Conservation (phyloP, 2,113 vertebrate species). For the Bubo scandiacus region DNA sequence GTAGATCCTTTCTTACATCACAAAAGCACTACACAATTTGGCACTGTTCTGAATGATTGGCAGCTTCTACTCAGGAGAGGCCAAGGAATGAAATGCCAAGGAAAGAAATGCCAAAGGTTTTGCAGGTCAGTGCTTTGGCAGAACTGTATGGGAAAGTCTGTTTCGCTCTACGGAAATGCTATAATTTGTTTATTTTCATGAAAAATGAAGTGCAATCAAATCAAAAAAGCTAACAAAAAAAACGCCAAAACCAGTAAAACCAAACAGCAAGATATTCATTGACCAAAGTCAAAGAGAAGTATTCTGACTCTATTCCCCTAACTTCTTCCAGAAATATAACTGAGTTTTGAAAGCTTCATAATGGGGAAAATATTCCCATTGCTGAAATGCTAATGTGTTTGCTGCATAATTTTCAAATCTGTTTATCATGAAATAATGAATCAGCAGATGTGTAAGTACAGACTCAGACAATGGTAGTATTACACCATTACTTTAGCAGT, state of each 20-base stretch:
- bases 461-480: neutral
- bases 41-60: slow-evolving; percentile 65
- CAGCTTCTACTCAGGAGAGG: slow-evolving; percentile 55
- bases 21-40: slow-evolving; percentile 46
- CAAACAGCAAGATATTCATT: neutral
- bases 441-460: neutral
- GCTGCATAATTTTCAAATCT: neutral
- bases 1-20: slow-evolving; percentile 51
- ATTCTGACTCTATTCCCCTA: neutral
- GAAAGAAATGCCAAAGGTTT: slow-evolving; percentile 55
- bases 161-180: neutral
- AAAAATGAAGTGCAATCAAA: slow-evolving; percentile 29
- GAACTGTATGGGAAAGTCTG: slow-evolving; percentile 20
- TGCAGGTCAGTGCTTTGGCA: slow-evolving; percentile 62
- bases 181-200: neutral
- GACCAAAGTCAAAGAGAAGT: neutral
- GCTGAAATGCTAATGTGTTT: neutral
- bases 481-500: neutral
- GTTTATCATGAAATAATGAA: neutral
- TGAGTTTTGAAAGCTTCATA: neutral
- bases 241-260: neutral
- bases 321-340: neutral
- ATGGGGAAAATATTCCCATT: neutral
- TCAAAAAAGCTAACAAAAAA: neutral
- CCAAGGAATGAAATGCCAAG: slow-evolving; percentile 56